A percentile compares a stretch with the other conserved stretches of the same genome.
These are phyloP conservation scores for Hirundichthys speculiger DNA, from an alignment of 2,113 vertebrate species.

Conservation along the genomic window DNA sequence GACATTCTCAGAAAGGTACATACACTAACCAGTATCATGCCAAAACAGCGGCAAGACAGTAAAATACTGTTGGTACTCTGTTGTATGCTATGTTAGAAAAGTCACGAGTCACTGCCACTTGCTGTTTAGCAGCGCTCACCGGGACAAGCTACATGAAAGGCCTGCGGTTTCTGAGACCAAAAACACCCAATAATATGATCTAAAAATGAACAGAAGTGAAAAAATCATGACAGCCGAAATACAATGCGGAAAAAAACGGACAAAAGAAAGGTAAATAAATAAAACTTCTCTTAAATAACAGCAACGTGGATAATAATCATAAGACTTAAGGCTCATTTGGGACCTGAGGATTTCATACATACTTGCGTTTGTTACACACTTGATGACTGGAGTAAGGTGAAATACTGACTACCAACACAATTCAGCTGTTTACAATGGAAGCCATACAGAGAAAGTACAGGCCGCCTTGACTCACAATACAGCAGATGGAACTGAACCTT, in stretches of 20 bases:
- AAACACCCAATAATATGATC: conserved; percentile 39
- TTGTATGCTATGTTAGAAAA: conserved; percentile 62
- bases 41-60: conserved; percentile 57
- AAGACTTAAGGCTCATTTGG: conserved; percentile 82
- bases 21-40: conserved; percentile 65
- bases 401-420: conserved; percentile 57
- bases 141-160: conserved; percentile 60
- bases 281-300: conserved; percentile 38
- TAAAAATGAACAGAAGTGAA: conserved; percentile 25
- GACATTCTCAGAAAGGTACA: conserved; percentile 64
- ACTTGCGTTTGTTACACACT: conserved; percentile 51
- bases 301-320: conserved; percentile 54
- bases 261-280: conserved; percentile 43
- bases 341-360: conserved; percentile 82
- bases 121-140: conserved; percentile 55
- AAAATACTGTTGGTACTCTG: conserved; percentile 41
- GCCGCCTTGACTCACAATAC: conserved; percentile 42
- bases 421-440: conserved; percentile 50
- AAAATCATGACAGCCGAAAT: conserved; percentile 23
- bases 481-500: conserved; percentile 38
- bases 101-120: conserved; percentile 58
- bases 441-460: conserved; percentile 28
- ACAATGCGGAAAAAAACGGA: conserved; percentile 29
- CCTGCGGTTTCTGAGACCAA: conserved; percentile 54
- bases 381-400: conserved; percentile 44